These are phyloP conservation scores for Elephantulus edwardii DNA, from an alignment of 2,113 vertebrate species.

Conservation along the genomic window DNA sequence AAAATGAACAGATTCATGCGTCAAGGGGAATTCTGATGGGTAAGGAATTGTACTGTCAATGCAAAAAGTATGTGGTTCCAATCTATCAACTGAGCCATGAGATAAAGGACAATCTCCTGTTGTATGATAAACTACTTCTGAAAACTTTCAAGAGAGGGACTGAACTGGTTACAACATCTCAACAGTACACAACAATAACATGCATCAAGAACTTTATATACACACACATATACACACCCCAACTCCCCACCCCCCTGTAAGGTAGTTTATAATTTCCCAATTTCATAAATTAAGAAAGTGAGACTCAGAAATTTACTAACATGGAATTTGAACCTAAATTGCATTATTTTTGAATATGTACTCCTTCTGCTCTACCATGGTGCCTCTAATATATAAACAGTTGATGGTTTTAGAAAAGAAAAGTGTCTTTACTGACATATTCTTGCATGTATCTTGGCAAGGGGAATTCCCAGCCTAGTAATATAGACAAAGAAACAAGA, in stretches of 20 bases:
- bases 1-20: too few species aligned
- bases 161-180: too few species aligned
- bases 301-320: neutral
- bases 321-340: neutral
- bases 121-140: too few species aligned
- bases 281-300: neutral
- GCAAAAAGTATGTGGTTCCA: too few species aligned
- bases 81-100: too few species aligned
- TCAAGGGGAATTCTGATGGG: too few species aligned
- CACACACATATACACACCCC: too few species aligned
- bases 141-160: too few species aligned
- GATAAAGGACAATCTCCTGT: too few species aligned
- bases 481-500: neutral
- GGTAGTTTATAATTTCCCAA: neutral
- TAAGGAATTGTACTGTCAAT: too few species aligned
- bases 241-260: too few species aligned
- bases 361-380: neutral
- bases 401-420: neutral
- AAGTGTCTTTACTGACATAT: neutral
- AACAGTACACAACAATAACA: too few species aligned
- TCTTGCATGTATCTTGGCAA: neutral
- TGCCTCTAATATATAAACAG: accelerated
- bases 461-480: neutral
- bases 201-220: neutral
- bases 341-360: neutral